Conservation (phyloP, 1,140 invertebrate species). For the Diploscapter pachys region DNA sequence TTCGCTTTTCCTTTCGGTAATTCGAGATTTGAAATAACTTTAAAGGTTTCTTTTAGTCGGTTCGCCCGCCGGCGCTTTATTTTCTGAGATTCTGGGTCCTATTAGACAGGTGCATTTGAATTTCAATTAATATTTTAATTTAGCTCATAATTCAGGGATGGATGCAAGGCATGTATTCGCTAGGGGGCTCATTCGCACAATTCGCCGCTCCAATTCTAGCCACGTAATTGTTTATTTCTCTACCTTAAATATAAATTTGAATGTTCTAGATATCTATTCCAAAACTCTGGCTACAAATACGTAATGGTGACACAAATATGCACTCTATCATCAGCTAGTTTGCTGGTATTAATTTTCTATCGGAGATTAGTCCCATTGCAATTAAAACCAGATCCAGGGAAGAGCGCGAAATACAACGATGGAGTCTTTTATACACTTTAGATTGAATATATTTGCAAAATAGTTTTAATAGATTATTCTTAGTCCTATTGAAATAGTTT, state of each 20-base stretch:
- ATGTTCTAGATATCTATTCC: slow-evolving; percentile 33
- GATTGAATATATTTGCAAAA: too few species aligned
- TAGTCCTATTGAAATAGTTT: too few species aligned
- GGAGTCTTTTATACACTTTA: too few species aligned
- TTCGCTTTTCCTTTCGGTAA: slow-evolving; percentile 31
- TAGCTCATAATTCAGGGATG: slow-evolving; percentile 27
- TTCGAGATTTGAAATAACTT: too few species aligned
- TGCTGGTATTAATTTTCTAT: slow-evolving; percentile 30
- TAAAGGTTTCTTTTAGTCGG: not conserved
- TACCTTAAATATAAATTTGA: not conserved
- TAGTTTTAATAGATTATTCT: too few species aligned
- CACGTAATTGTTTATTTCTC: slow-evolving; percentile 19
- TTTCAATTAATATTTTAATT: not conserved
- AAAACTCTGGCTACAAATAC: slow-evolving; percentile 30
- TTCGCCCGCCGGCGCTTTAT: slow-evolving; percentile 30
- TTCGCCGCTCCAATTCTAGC: slow-evolving; percentile 32
- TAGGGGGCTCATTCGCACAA: slow-evolving; percentile 29
- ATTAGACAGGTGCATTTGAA: not conserved
- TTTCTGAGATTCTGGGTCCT: slow-evolving; percentile 37
- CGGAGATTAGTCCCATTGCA: slow-evolving; percentile 31
- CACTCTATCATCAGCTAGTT: slow-evolving; percentile 18
- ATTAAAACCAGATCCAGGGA: slow-evolving; percentile 10
- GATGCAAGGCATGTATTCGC: slow-evolving; percentile 37
- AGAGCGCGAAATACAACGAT: too few species aligned
- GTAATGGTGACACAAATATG: slow-evolving; percentile 19